Evolutionary conservation across 2,113 vertebrate genomes (phyloP).

Genomic region (Acrocephalus kingi): DNA sequence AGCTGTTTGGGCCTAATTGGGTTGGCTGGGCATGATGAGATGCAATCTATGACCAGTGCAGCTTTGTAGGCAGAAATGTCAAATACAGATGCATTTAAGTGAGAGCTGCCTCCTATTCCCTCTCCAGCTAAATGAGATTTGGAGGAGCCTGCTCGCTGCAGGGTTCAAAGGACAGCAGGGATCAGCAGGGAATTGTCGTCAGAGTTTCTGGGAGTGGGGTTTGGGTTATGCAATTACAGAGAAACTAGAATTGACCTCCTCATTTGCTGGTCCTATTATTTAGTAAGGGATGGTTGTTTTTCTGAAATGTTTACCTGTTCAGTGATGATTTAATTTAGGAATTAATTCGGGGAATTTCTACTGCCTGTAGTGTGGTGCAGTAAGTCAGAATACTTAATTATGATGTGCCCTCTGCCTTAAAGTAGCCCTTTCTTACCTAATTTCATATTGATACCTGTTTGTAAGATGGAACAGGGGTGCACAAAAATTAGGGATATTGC

Average conservation of each 20-base stretch:
- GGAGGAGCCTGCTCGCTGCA: not conserved
- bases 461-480: not conserved
- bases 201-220: not conserved
- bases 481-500: not conserved
- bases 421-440: not conserved
- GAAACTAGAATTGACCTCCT: not conserved
- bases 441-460: not conserved
- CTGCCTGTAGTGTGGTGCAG: not conserved
- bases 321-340: slow-evolving; percentile 11
- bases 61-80: slow-evolving; percentile 13
- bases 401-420: not conserved
- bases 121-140: not conserved
- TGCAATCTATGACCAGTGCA: not conserved
- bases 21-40: not conserved
- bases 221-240: not conserved
- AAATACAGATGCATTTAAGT: not conserved
- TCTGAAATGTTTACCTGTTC: not conserved
- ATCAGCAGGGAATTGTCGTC: not conserved
- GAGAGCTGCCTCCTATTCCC: not conserved
- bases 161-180: not conserved
- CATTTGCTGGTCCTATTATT: not conserved
- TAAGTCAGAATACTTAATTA: not conserved
- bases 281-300: not conserved
- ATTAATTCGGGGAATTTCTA: not conserved
- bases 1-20: not conserved